phyloP scores from a whole-genome alignment of 2,797 vertebrate genomes.

The Monodelphis domestica region DNA sequence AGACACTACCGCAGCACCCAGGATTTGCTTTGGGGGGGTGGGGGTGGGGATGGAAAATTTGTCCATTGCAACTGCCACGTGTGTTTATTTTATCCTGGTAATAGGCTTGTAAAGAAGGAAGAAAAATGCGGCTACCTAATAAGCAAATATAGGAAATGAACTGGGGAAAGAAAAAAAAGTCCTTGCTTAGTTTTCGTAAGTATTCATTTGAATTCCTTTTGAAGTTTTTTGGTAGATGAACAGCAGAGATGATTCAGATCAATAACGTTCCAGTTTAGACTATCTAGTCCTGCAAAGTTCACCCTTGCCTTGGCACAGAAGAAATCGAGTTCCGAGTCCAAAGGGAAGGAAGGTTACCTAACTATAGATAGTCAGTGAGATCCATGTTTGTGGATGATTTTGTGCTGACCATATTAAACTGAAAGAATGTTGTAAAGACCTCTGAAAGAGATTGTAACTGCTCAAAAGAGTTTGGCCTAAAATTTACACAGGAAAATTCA shows the following conservation, averaged over 20 bases:
- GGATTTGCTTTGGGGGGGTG: background rate
- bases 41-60: background rate
- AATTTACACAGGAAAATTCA: background rate
- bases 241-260: background rate
- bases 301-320: background rate
- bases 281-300: background rate
- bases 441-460: background rate
- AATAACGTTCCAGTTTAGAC: background rate
- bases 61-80: background rate
- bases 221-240: background rate
- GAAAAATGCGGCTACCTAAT: background rate
- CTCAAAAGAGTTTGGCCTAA: background rate
- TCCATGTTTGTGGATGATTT: background rate
- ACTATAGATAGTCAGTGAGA: background rate
- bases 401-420: background rate
- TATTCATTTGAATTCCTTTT: background rate
- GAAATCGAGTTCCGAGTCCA: background rate
- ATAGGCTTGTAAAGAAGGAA: background rate
- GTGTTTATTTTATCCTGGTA: background rate
- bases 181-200: background rate
- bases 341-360: background rate
- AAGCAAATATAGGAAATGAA: rapidly evolving
- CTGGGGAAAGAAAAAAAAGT: rapidly evolving
- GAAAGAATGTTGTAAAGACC: background rate
- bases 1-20: background rate